These are phyloP conservation scores for Drosophila pectinifera DNA, from an alignment of 1,140 invertebrate species.

Conservation along the genomic window DNA sequence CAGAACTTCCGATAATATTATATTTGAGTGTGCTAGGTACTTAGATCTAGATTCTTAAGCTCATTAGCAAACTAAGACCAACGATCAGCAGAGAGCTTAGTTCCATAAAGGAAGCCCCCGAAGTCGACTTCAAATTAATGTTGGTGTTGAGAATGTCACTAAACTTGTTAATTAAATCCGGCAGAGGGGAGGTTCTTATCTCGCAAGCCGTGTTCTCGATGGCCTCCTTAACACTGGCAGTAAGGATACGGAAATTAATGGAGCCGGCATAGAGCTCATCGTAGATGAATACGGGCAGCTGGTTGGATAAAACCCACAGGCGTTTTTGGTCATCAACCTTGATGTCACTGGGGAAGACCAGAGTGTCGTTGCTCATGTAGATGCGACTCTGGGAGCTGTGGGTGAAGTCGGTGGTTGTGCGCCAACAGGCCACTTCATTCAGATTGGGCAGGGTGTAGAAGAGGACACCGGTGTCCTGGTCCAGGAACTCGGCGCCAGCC, in stretches of 20 bases:
- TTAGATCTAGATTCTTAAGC: slow-evolving; percentile 24
- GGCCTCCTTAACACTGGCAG: slow-evolving; percentile 88
- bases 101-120: slow-evolving; percentile 8
- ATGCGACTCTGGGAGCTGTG: slow-evolving; percentile 89
- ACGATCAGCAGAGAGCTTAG: slow-evolving; percentile 22
- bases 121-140: slow-evolving; percentile 6
- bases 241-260: slow-evolving; percentile 91
- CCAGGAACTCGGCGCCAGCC: slow-evolving; percentile 90
- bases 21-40: slow-evolving; percentile 2
- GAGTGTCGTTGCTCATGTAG: slow-evolving; percentile 89
- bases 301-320: slow-evolving; percentile 91
- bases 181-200: slow-evolving; percentile 85
- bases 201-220: slow-evolving; percentile 90
- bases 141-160: slow-evolving; percentile 80
- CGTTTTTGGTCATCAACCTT: slow-evolving; percentile 90
- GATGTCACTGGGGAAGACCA: slow-evolving; percentile 92
- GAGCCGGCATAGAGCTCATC: slow-evolving; percentile 87
- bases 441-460: slow-evolving; percentile 91
- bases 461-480: slow-evolving; percentile 89
- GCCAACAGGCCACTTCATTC: slow-evolving; percentile 92
- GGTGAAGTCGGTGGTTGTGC: slow-evolving; percentile 88
- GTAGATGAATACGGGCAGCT: slow-evolving; percentile 90
- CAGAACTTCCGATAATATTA: background rate
- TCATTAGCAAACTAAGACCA: slow-evolving; percentile 23
- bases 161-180: slow-evolving; percentile 86